Conservation (phyloP, 2,888 invertebrate species). For the Chrysodeixis includens region DNA sequence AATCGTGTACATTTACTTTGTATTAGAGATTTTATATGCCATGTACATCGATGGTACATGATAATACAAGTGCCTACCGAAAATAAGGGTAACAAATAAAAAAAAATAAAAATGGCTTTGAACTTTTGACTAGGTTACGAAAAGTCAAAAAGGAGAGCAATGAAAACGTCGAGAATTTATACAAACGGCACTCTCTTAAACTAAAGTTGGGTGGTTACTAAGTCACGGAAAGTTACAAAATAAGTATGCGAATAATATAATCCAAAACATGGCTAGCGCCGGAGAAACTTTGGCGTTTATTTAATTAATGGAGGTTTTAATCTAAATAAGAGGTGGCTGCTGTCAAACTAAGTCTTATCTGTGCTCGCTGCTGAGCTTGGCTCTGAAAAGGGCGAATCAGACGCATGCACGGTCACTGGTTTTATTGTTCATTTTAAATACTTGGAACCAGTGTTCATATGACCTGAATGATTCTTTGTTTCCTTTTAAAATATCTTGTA, state of each 20-base stretch:
- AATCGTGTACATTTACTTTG: not conserved
- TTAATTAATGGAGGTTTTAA: slow-evolving; percentile 33
- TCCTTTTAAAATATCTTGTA: too few species aligned
- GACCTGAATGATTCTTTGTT: too few species aligned
- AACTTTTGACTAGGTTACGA: slow-evolving; percentile 1
- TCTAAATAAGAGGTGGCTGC: slow-evolving; percentile 29
- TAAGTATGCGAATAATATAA: slow-evolving; percentile 49
- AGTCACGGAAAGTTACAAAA: slow-evolving; percentile 39
- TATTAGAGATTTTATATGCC: not conserved
- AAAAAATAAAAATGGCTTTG: not conserved
- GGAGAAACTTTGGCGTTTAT: slow-evolving; percentile 40
- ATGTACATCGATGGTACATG: not conserved
- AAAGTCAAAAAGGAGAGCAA: slow-evolving; percentile 15
- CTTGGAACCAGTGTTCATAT: too few species aligned
- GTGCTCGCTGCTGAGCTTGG: not conserved
- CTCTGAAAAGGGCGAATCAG: slow-evolving; percentile 20
- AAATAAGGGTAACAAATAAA: not conserved
- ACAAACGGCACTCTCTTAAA: slow-evolving; percentile 19
- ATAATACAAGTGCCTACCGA: not conserved
- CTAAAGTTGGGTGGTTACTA: slow-evolving; percentile 31
- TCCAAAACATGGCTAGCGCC: slow-evolving; percentile 27
- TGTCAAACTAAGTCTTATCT: slow-evolving; percentile 31
- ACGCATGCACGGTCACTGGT: not conserved
- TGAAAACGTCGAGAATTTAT: slow-evolving; percentile 22
- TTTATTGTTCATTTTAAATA: too few species aligned